phyloP scores from a whole-genome alignment of 2,797 vertebrate genomes.

The Acipenser transmontanus region DNA sequence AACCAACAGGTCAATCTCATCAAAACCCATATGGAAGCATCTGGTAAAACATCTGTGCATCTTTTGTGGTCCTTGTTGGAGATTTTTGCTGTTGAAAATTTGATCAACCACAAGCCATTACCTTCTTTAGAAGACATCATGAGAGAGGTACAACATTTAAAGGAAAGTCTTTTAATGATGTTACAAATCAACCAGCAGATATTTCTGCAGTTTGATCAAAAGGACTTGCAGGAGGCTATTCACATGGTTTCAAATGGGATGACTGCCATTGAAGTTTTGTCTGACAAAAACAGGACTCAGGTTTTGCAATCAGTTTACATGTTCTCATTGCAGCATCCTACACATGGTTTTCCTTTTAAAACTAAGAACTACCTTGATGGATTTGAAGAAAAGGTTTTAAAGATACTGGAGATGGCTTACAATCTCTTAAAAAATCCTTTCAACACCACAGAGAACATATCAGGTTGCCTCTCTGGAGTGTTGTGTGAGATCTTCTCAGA shows the following conservation, averaged over 20 bases:
- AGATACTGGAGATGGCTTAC: slow-evolving; percentile 17
- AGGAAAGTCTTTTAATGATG: neutral
- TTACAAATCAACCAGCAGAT: slow-evolving; percentile 7
- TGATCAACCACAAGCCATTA: no score
- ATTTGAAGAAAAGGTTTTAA: slow-evolving; percentile 20
- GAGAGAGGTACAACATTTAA: no score
- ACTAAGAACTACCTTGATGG: no score
- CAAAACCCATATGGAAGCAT: no score
- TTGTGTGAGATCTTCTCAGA: slow-evolving; percentile 35
- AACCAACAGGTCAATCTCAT: no score
- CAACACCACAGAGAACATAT: slow-evolving; percentile 17
- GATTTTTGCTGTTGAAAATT: no score
- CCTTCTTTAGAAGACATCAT: no score
- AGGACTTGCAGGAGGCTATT: slow-evolving; percentile 15
- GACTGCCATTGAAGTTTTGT: slow-evolving; percentile 28
- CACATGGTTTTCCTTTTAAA: neutral
- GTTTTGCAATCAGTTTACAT: slow-evolving; percentile 34
- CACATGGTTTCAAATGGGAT: slow-evolving; percentile 24
- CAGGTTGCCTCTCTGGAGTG: slow-evolving; percentile 32
- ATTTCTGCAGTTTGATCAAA: slow-evolving; percentile 27
- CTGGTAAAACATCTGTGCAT: no score
- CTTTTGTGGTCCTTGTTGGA: no score
- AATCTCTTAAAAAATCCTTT: slow-evolving; percentile 19
- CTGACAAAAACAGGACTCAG: slow-evolving; percentile 35
- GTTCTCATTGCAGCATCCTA: slow-evolving; percentile 29